Percentiles rank a stretch among this genome's conserved stretches.
Conservation (phyloP, 35 echinoderm and acorn worm genomes). For the Patiria miniata region DNA sequence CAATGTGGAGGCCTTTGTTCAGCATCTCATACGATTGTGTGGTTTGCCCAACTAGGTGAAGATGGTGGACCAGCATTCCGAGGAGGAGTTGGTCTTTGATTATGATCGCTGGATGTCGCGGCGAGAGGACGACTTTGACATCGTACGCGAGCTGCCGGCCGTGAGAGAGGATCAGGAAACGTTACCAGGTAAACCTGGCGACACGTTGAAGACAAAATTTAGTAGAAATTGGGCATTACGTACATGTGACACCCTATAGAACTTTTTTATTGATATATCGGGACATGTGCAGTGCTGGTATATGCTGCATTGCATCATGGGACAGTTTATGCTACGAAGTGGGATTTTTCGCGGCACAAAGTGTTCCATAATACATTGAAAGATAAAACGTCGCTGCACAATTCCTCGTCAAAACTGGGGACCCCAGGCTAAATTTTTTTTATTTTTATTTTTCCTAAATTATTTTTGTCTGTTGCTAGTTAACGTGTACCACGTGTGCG, state of each 20-base stretch:
- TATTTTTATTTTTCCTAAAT: neutral
- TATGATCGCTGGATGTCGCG: conserved; percentile 83
- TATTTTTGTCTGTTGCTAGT: conserved; percentile 44
- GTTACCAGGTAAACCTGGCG: conserved; percentile 57
- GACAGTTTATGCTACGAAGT: too few relatives aligned
- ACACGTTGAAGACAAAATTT: too few relatives aligned
- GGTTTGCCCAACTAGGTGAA: neutral
- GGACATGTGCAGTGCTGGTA: too few relatives aligned
- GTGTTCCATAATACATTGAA: too few relatives aligned
- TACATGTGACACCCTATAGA: too few relatives aligned
- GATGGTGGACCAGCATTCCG: conserved; percentile 7
- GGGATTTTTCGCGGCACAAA: too few relatives aligned
- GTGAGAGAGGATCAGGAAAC: conserved; percentile 39
- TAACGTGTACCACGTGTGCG: conserved; percentile 57
- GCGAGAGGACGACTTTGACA: conserved; percentile 72
- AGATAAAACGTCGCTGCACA: too few relatives aligned
- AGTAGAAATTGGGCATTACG: too few relatives aligned
- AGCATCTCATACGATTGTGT: neutral
- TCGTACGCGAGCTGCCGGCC: conserved; percentile 78
- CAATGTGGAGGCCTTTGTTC: neutral
- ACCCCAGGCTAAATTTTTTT: too few relatives aligned
- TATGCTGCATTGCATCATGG: too few relatives aligned
- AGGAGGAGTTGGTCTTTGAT: conserved; percentile 34
- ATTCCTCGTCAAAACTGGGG: too few relatives aligned
- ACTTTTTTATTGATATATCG: too few relatives aligned